A percentile compares a stretch with the other conserved stretches of the same genome.
phyloP scores from a whole-genome alignment of 2,113 vertebrate genomes.

The Cairina moschata region DNA sequence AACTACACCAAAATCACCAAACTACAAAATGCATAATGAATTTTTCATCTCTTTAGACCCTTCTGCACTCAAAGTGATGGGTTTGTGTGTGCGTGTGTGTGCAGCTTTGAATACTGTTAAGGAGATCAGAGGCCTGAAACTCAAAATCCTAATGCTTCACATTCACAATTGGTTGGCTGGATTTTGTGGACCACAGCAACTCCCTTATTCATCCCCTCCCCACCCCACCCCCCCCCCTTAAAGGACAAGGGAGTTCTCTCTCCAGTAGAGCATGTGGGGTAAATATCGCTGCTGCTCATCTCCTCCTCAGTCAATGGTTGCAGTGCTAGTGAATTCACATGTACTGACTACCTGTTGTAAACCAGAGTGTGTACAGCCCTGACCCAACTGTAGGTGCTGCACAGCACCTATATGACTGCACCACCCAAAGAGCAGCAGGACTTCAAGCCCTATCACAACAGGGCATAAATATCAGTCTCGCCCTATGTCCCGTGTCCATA shows the following conservation, averaged over 20 bases:
- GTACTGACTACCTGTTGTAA: not conserved
- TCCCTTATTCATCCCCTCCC: not conserved
- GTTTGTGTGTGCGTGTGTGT: not conserved
- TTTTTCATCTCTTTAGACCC: not conserved
- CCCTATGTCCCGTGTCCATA: not conserved
- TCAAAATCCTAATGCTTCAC: not conserved
- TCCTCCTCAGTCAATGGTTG: not conserved
- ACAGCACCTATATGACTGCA: not conserved
- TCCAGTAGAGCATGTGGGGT: not conserved
- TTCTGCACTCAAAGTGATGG: not conserved
- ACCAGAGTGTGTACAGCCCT: not conserved
- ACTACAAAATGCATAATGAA: not conserved
- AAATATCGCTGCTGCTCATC: not conserved
- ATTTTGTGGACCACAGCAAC: not conserved
- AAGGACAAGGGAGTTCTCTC: not conserved
- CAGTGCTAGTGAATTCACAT: not conserved
- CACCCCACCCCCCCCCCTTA: rapidly evolving
- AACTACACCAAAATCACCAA: not conserved
- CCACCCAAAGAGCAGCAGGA: not conserved
- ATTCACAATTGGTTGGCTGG: not conserved
- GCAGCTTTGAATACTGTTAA: not conserved
- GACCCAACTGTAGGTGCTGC: not conserved
- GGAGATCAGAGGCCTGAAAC: not conserved
- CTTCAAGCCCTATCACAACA: not conserved
- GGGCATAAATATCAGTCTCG: not conserved